Base-by-base conservation (phyloP, 2,113 vertebrate genomes). In the Rhinopomastus cyanomelas region DNA sequence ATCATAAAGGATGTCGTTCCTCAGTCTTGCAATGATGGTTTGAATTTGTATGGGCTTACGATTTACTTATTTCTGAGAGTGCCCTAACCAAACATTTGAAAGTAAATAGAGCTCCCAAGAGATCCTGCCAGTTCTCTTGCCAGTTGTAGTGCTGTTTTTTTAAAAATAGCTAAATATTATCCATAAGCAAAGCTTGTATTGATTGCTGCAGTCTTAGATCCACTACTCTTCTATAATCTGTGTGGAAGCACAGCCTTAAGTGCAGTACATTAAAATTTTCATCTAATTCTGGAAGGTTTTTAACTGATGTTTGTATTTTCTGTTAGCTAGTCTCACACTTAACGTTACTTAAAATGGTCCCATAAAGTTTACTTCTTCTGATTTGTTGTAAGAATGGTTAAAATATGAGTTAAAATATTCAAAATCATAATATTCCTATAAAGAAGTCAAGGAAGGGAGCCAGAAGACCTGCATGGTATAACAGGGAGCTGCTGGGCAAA, bases 381-480 rank as follows among this genome's bases (percentile, higher is more conserved):
- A 91, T 81, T 62, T 85, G 75, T 67, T 88, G 72, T 91, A 81
- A 81, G 83, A 67, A 73, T n/a, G 42, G 59, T 65, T 87, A 69
- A 90, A 89, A 83, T 34, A 44, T 65, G 76, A 92, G 76, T 88
- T 80, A 91, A 30, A 25, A 29, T 86, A 64, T 93, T 89, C 71
- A 88, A 74, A 87, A 71, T 62, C 69, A 59, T 74, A 53, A 64
- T 79, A 72, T 74, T 89, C 60, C 27, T 92, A 42, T 92, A 75
- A 90, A 90, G 48, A n/a, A n/a, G n/a, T n/a, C n/a, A n/a, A n/a
- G n/a, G n/a, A n/a, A n/a, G n/a, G n/a, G n/a, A n/a, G n/a, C n/a
- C n/a, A n/a, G n/a, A n/a, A n/a, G n/a, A n/a, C n/a, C n/a, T n/a
- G n/a, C n/a, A n/a, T n/a, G n/a, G n/a, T n/a, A n/a, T n/a, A n/a